Evolutionary conservation across 2,797 vertebrate species (phyloP).

Genomic region (Pogonophryne albipinna): DNA sequence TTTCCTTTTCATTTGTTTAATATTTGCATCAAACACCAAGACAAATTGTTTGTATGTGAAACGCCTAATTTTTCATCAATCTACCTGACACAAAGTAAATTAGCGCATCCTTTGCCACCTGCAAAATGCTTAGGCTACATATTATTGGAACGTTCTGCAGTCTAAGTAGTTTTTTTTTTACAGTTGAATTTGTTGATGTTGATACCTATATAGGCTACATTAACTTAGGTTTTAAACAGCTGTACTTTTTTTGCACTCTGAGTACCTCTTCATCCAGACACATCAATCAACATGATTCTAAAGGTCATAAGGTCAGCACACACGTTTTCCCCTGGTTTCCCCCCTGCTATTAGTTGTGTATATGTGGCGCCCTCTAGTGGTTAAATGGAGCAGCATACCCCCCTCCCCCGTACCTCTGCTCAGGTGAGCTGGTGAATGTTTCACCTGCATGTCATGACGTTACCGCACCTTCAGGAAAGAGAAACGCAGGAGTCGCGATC

Average conservation of each 20-base stretch:
- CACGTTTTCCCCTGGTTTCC: background rate
- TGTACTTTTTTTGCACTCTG: no score
- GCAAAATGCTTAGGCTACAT: background rate
- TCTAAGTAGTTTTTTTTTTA: no score
- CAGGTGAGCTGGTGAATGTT: conserved; percentile 85
- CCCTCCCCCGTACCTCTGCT: background rate
- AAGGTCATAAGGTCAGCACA: background rate
- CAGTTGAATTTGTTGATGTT: no score
- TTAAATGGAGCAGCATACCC: background rate
- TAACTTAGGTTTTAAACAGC: no score
- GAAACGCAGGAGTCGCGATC: conserved; percentile 53
- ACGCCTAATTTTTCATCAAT: no score
- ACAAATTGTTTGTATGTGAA: no score
- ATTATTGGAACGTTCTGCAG: background rate
- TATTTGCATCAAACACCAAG: no score
- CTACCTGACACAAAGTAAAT: background rate
- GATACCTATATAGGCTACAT: no score
- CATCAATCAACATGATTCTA: background rate
- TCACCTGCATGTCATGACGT: conserved; percentile 86
- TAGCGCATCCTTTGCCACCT: background rate
- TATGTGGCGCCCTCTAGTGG: conserved; percentile 57
- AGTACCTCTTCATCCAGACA: no score
- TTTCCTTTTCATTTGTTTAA: no score
- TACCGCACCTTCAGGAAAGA: conserved; percentile 66
- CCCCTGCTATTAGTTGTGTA: background rate